A percentile compares a stretch with the other conserved stretches of the same genome.
Conservation (phyloP, 2,113 vertebrate species). For the Nibea albiflora region DNA sequence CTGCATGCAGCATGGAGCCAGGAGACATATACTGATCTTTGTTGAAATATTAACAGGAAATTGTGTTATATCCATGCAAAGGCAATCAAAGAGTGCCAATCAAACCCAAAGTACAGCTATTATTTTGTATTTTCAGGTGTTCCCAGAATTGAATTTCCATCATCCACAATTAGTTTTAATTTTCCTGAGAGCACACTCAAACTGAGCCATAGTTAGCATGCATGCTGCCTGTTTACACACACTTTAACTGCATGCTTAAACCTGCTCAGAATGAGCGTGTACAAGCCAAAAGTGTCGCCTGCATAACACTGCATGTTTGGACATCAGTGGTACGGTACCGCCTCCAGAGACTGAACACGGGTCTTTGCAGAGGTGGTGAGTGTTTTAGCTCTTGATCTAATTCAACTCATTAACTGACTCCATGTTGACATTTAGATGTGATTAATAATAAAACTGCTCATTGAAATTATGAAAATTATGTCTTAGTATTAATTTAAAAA, state of each 20-base stretch:
- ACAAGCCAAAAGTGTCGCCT: background rate
- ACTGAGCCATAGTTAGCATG: background rate
- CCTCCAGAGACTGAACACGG: background rate
- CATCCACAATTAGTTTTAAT: background rate
- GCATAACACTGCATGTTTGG: constrained; percentile 7
- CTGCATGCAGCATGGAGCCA: background rate
- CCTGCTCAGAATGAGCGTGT: background rate
- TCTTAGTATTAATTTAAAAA: background rate
- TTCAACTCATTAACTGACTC: constrained; percentile 30
- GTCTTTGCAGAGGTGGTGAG: background rate
- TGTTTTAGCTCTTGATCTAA: constrained; percentile 18
- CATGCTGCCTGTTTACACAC: background rate
- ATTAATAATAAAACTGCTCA: constrained; percentile 30
- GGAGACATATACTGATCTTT: background rate
- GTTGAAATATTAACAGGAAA: background rate
- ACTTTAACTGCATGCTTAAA: background rate
- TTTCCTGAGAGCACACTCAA: background rate
- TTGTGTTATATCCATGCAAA: background rate
- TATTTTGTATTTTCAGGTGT: background rate
- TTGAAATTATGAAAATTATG: constrained; percentile 27
- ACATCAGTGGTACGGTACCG: background rate
- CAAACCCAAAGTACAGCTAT: background rate
- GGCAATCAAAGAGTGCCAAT: background rate
- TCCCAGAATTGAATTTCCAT: background rate
- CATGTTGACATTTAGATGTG: constrained; percentile 21